Evolutionary conservation across 2,797 vertebrate species (phyloP), one percentile per base, ranked within the genome.

Genomic region (Helarctos malayanus): DNA sequence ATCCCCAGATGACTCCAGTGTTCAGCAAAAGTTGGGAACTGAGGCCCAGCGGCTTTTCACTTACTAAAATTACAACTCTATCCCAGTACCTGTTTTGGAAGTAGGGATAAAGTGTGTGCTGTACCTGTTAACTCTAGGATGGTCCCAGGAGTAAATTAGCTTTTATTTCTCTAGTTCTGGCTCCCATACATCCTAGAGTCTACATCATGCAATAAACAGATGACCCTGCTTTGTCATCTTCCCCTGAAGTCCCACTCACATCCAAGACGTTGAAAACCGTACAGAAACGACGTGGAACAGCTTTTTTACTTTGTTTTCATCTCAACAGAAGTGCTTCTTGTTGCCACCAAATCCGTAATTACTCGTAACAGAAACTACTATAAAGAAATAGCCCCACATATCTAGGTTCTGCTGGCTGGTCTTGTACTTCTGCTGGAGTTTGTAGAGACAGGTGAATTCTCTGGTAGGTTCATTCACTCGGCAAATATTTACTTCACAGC

Each of bases 291-390:
- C 45, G 6, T 23, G 10, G 71, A 27, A 41, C 16, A 71, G 88
- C 80, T 25, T 79, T 96, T 78, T 68, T 25, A 18, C 63, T 94
- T 54, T 57, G 12, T 92, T 68, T 92, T 89, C 88, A 92, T 95
- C 71, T 93, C 38, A 71, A 49, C 49, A 90, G 63, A 45, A 80
- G 49, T 84, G 49, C 35, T 81, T 69, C 35, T 91, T 91, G 4
- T 54, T 89, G 69, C 78, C 49, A 81, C 35, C 94, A 95, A 61
- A 52, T 92, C 49, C 12, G 4, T 94, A 81, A 52, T 52, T 90
- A 49, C 29, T 69, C 49, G 2, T 89, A 73, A 54, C 45, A 69
- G 88, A 93, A 94, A 52, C 52, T n/a, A 41, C 79, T 63, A 2
- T 80, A 29, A 47, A 71, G 29, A 52, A 45, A 7, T 21, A 52